Conservation (phyloP, 2,797 vertebrate species). For the Sphenodon punctatus region DNA sequence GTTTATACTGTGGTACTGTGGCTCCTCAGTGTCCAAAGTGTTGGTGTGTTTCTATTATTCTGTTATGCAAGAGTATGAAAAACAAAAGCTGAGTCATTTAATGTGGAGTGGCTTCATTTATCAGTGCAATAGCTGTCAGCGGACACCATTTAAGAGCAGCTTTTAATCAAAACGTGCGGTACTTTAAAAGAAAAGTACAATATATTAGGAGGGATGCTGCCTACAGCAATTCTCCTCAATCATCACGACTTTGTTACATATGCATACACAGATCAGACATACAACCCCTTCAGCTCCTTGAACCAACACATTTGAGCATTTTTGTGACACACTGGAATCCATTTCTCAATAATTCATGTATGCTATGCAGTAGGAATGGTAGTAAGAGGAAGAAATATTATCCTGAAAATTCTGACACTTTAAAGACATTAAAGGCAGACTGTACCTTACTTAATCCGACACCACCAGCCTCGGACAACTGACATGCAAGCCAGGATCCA, state of each 20-base stretch:
- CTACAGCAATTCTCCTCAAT: not conserved
- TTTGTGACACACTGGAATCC: not conserved
- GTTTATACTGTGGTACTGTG: too few relatives aligned
- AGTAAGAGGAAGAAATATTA: not conserved
- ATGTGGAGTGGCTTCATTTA: too few relatives aligned
- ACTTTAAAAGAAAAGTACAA: not conserved
- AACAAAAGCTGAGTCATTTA: too few relatives aligned
- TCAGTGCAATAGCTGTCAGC: too few relatives aligned
- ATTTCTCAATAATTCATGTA: not conserved
- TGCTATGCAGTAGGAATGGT: not conserved
- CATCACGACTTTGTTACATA: not conserved
- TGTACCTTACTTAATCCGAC: not conserved
- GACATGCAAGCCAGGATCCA: not conserved
- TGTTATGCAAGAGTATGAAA: too few relatives aligned
- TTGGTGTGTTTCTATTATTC: too few relatives aligned
- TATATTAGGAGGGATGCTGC: not conserved
- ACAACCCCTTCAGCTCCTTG: not conserved
- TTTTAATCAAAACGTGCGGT: too few relatives aligned
- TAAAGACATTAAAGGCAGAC: not conserved
- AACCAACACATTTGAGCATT: not conserved
- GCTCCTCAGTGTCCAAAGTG: too few relatives aligned
- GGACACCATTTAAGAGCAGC: too few relatives aligned
- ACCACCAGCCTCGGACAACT: not conserved
- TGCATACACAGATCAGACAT: not conserved
- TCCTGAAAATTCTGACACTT: not conserved